Conservation (phyloP, 2,888 invertebrate genomes). For the Amblyteles armatorius region DNA sequence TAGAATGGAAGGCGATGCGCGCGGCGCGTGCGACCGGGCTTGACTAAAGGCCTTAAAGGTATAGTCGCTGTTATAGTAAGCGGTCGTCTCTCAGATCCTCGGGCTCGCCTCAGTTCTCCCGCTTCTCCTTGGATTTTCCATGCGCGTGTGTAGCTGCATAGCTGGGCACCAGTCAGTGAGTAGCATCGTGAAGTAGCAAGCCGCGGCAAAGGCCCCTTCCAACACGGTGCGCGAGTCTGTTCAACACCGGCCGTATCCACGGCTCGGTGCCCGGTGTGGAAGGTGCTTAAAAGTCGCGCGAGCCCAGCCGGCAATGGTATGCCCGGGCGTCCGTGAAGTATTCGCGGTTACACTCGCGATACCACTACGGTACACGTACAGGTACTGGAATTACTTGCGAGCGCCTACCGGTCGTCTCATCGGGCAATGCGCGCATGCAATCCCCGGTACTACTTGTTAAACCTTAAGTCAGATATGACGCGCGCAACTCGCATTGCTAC, state of each 20-base stretch:
- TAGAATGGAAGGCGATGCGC: conserved; percentile 71
- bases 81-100: conserved; percentile 63
- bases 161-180: conserved; percentile 38
- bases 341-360: conserved; percentile 63
- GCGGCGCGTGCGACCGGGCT: conserved; percentile 77
- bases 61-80: conserved; percentile 64
- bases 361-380: conserved; percentile 33
- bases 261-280: conserved; percentile 32
- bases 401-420: conserved; percentile 51
- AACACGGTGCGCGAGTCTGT: background rate
- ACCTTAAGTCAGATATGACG: conserved; percentile 58
- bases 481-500: conserved; percentile 47
- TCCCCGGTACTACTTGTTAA: conserved; percentile 47
- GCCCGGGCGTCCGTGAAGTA: conserved; percentile 50
- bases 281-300: conserved; percentile 34
- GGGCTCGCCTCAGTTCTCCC: conserved; percentile 57
- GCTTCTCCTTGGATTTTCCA: conserved; percentile 72
- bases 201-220: conserved; percentile 37
- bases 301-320: conserved; percentile 60
- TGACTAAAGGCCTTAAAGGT: conserved; percentile 81
- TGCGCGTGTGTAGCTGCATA: conserved; percentile 66
- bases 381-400: conserved; percentile 50
- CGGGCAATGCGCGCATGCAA: conserved; percentile 58
- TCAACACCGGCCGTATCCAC: background rate
- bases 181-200: conserved; percentile 46